Evolutionary conservation across 2,888 invertebrate species (phyloP).

Genomic region (Caprella mutica): DNA sequence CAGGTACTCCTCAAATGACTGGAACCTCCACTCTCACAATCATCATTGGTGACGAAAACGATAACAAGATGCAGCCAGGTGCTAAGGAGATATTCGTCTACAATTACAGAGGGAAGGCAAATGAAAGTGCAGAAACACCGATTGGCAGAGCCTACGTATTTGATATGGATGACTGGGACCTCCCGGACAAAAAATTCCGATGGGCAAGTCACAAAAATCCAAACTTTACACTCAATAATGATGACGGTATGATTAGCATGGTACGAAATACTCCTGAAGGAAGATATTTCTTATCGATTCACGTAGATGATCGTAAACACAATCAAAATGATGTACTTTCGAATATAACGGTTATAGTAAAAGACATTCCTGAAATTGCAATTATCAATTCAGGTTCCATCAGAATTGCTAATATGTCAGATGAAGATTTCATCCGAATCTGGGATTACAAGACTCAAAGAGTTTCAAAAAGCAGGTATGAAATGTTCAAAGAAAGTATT

Average conservation of each 20-base stretch:
- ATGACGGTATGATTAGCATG: conserved; percentile 93
- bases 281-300: conserved; percentile 45
- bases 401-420: conserved; percentile 80
- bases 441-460: conserved; percentile 83
- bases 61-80: conserved; percentile 97
- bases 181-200: conserved; percentile 92
- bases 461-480: conserved; percentile 72
- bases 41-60: conserved; percentile 94
- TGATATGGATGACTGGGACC: conserved; percentile 97
- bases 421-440: conserved; percentile 89
- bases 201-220: conserved; percentile 66
- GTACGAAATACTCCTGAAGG: conserved; percentile 82
- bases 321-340: conserved; percentile 83
- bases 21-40: conserved; percentile 92
- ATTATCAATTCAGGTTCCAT: conserved; percentile 91
- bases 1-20: conserved; percentile 90
- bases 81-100: conserved; percentile 92
- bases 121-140: conserved; percentile 38
- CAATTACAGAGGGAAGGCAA: conserved; percentile 56
- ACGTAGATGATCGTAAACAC: conserved; percentile 85
- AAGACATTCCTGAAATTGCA: conserved; percentile 89
- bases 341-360: conserved; percentile 88
- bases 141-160: conserved; percentile 93
- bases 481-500: conserved; percentile 68
- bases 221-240: conserved; percentile 74